Conservation (phyloP, 1,140 invertebrate genomes). For the Scaptomyza hsui region DNA sequence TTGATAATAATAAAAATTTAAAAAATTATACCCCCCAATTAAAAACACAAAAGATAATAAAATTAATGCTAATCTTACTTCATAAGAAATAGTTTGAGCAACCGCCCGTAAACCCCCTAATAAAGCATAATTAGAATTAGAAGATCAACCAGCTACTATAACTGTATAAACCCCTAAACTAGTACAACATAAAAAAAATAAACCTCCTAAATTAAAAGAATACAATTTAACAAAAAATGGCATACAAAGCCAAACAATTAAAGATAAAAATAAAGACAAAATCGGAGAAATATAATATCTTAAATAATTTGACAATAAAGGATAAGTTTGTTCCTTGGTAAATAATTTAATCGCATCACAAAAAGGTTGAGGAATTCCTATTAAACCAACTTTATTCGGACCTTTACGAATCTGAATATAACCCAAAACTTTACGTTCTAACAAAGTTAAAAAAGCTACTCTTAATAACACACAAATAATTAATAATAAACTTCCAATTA, state of each 20-base stretch:
- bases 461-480: slow-evolving; percentile 86
- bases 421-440: slow-evolving; percentile 86
- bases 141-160: slow-evolving; percentile 86
- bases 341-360: slow-evolving; percentile 88
- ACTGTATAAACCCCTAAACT: slow-evolving; percentile 60
- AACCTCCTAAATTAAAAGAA: slow-evolving; percentile 82
- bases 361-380: slow-evolving; percentile 88
- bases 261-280: slow-evolving; percentile 85
- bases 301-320: slow-evolving; percentile 85
- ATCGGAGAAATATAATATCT: slow-evolving; percentile 86
- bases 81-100: slow-evolving; percentile 86
- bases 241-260: slow-evolving; percentile 85
- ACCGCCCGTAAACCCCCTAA: slow-evolving; percentile 87
- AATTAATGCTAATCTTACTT: slow-evolving; percentile 81
- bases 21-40: slow-evolving; percentile 62
- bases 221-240: slow-evolving; percentile 84
- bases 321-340: slow-evolving; percentile 86
- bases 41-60: slow-evolving; percentile 67
- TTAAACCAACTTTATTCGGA: slow-evolving; percentile 87
- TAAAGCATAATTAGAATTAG: slow-evolving; percentile 88
- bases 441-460: slow-evolving; percentile 88
- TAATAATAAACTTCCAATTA: slow-evolving; percentile 84
- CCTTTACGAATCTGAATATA: slow-evolving; percentile 88
- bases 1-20: slow-evolving; percentile 79
- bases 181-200: slow-evolving; percentile 76